Conservation (phyloP, 2,797 vertebrate genomes). For the Apogon hyalosoma region DNA sequence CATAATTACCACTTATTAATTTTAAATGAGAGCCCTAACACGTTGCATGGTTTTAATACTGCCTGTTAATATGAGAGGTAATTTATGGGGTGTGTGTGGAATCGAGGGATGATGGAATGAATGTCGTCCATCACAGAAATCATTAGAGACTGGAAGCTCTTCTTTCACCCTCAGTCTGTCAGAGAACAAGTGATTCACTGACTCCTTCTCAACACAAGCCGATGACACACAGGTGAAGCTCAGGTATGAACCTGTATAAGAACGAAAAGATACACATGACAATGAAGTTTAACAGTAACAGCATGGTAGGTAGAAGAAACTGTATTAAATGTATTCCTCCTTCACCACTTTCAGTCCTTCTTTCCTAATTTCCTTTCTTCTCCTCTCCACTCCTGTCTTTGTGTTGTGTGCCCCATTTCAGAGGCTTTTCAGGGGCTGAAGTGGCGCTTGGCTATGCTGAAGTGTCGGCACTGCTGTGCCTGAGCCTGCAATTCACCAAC, state of each 20-base stretch:
- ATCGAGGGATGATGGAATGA: slow-evolving; percentile 88
- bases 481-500: slow-evolving; percentile 83
- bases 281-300: not conserved
- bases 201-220: slow-evolving; percentile 18
- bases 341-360: slow-evolving; percentile 31
- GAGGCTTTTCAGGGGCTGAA: slow-evolving; percentile 84
- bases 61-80: slow-evolving; percentile 92
- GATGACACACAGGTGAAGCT: slow-evolving; percentile 48
- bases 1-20: slow-evolving; percentile 99
- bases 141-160: slow-evolving; percentile 70
- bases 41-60: slow-evolving; percentile 97
- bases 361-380: slow-evolving; percentile 58
- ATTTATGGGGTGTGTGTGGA: slow-evolving; percentile 86
- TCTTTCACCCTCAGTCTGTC: slow-evolving; percentile 51
- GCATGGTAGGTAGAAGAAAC: slow-evolving; percentile 26
- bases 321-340: slow-evolving; percentile 50
- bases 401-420: slow-evolving; percentile 77
- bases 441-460: slow-evolving; percentile 86
- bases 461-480: slow-evolving; percentile 85
- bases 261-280: not conserved
- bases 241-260: slow-evolving; percentile 1
- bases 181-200: slow-evolving; percentile 33
- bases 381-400: slow-evolving; percentile 73
- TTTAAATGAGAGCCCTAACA: slow-evolving; percentile 98
- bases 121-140: slow-evolving; percentile 78